These are phyloP conservation scores for Candidula unifasciata DNA, from an alignment of 2,888 invertebrate genomes.

Conservation along the genomic window DNA sequence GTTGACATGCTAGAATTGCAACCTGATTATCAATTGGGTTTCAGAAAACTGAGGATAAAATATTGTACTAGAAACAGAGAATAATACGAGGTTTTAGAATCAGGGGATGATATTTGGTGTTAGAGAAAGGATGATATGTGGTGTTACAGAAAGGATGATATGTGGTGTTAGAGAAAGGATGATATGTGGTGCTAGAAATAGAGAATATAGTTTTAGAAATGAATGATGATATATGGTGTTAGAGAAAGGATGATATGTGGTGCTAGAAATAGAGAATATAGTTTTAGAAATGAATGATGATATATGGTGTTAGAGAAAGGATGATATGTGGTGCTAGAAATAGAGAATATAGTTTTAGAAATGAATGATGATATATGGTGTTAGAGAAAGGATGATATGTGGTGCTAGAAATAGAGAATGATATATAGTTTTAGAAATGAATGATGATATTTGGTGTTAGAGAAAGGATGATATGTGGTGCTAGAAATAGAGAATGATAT, in stretches of 20 bases:
- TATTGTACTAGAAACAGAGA: no score
- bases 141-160: no score
- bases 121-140: constrained; percentile 24
- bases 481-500: constrained; percentile 17
- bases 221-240: no score
- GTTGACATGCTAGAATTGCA: no score
- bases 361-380: constrained; percentile 10
- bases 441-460: no score
- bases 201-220: no score
- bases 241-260: constrained; percentile 14
- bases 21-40: no score
- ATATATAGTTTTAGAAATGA: constrained; percentile 16
- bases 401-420: constrained; percentile 13
- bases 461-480: no score
- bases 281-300: no score
- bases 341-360: constrained; percentile 1
- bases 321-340: constrained; percentile 5
- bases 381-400: no score
- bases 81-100: no score
- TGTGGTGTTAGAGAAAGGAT: constrained; percentile 11
- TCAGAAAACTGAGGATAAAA: no score
- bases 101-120: constrained; percentile 5
- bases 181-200: background rate
- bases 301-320: constrained; percentile 12
- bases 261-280: constrained; percentile 6